Evolutionary conservation across 2,888 invertebrate species (phyloP).

Genomic region (Sinohyriopsis cumingii): DNA sequence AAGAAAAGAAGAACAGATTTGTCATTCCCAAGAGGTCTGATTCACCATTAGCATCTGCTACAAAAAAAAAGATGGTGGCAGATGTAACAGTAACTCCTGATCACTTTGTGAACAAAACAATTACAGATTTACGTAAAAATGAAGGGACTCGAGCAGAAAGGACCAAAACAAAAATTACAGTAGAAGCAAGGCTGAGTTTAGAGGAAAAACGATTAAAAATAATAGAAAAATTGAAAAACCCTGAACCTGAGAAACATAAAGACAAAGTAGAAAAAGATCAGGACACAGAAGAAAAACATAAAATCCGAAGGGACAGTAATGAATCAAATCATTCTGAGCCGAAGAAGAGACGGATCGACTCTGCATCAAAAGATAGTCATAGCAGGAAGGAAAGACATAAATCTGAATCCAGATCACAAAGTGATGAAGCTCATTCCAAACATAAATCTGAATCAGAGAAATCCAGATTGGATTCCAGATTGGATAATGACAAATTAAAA

Average conservation of each 20-base stretch:
- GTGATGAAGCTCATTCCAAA: too few species aligned
- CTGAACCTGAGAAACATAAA: background rate
- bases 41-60: background rate
- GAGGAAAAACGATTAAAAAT: constrained; percentile 12
- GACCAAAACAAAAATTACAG: constrained; percentile 6
- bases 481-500: constrained; percentile 5
- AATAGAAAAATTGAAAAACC: constrained; percentile 10
- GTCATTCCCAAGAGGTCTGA: constrained; percentile 37
- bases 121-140: background rate
- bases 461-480: constrained; percentile 1
- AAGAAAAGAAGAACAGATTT: constrained; percentile 40
- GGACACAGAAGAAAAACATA: background rate
- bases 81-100: too few species aligned
- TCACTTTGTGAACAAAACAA: too few species aligned
- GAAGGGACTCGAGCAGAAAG: constrained; percentile 2
- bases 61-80: background rate
- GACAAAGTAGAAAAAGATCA: background rate
- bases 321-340: too few species aligned
- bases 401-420: background rate
- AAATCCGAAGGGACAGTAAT: background rate
- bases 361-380: background rate
- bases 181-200: constrained; percentile 5
- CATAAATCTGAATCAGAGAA: background rate
- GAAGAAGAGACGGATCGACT: too few species aligned
- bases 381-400: constrained; percentile 12